phyloP scores from a whole-genome alignment of 2,888 invertebrate genomes.

The Diabrotica balteata region DNA sequence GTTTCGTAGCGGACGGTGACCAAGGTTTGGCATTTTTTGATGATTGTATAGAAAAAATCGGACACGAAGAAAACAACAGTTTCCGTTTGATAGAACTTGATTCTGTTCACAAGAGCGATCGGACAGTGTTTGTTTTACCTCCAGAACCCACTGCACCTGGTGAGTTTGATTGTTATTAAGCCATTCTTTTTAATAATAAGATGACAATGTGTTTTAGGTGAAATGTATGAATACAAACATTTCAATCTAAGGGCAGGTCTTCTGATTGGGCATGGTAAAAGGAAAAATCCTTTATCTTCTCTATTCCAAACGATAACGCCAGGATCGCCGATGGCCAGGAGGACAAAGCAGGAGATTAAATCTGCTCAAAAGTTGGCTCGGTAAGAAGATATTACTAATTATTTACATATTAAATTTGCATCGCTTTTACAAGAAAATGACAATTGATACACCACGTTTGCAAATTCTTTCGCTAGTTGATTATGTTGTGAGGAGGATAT shows the following conservation, averaged over 20 bases:
- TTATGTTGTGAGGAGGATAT: too few species aligned
- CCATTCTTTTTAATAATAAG: not conserved
- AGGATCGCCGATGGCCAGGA: slow-evolving; percentile 88
- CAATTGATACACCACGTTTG: too few species aligned
- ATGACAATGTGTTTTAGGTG: slow-evolving; percentile 31
- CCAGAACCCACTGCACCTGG: slow-evolving; percentile 75
- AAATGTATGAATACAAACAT: slow-evolving; percentile 39
- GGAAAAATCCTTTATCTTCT: slow-evolving; percentile 53
- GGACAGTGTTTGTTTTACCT: slow-evolving; percentile 94
- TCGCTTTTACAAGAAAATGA: not conserved
- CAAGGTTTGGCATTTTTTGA: slow-evolving; percentile 96
- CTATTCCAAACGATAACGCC: slow-evolving; percentile 63
- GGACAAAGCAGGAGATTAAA: slow-evolving; percentile 95
- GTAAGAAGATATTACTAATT: slow-evolving; percentile 50
- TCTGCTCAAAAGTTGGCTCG: slow-evolving; percentile 84
- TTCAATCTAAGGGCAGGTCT: slow-evolving; percentile 65
- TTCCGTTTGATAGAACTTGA: slow-evolving; percentile 83
- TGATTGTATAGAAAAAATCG: slow-evolving; percentile 88
- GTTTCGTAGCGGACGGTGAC: slow-evolving; percentile 98
- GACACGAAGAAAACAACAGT: slow-evolving; percentile 64
- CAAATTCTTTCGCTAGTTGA: too few species aligned
- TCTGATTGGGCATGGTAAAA: slow-evolving; percentile 57
- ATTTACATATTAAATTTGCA: too few species aligned
- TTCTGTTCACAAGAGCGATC: slow-evolving; percentile 79
- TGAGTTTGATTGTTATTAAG: slow-evolving; percentile 29